These are phyloP conservation scores for Aphelenchoides fujianensis DNA, from an alignment of 1,140 invertebrate genomes.

Conservation along the genomic window DNA sequence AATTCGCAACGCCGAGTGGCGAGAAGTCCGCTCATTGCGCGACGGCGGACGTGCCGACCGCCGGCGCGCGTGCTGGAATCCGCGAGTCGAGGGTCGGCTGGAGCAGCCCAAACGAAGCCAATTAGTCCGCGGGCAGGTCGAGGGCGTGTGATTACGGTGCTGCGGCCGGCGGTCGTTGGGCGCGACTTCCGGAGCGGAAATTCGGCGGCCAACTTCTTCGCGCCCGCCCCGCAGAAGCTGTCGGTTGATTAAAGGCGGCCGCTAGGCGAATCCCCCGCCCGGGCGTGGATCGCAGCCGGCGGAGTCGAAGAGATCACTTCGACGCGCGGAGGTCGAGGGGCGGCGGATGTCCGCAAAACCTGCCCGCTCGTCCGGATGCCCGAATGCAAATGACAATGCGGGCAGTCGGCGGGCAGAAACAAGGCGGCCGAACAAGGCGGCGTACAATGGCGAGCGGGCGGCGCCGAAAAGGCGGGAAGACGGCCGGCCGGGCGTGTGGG, in stretches of 20 bases:
- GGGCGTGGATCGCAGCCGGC: background rate
- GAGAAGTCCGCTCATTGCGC: too few relatives aligned
- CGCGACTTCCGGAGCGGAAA: background rate
- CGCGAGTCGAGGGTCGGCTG: background rate
- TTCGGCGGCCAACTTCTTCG: background rate
- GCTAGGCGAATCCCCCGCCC: background rate
- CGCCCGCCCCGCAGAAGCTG: background rate
- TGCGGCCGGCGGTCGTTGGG: background rate
- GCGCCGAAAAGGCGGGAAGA: too few relatives aligned
- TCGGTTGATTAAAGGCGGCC: background rate
- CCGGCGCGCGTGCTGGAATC: background rate
- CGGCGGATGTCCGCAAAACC: too few relatives aligned
- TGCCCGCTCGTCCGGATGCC: too few relatives aligned
- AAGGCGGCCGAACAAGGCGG: too few relatives aligned
- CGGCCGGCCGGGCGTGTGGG: background rate
- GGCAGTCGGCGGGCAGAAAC: background rate
- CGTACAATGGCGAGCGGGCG: too few relatives aligned
- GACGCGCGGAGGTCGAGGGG: too few relatives aligned
- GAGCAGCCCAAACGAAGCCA: background rate
- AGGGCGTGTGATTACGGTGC: background rate
- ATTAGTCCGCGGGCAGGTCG: conserved; percentile 8
- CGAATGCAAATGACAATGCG: background rate
- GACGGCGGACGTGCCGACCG: too few relatives aligned
- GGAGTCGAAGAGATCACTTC: too few relatives aligned
- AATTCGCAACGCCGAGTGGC: background rate